Percentiles rank a stretch among this genome's conserved stretches.
phyloP scores from a whole-genome alignment of 2,113 vertebrate genomes.

The Muntiacus reevesi region DNA sequence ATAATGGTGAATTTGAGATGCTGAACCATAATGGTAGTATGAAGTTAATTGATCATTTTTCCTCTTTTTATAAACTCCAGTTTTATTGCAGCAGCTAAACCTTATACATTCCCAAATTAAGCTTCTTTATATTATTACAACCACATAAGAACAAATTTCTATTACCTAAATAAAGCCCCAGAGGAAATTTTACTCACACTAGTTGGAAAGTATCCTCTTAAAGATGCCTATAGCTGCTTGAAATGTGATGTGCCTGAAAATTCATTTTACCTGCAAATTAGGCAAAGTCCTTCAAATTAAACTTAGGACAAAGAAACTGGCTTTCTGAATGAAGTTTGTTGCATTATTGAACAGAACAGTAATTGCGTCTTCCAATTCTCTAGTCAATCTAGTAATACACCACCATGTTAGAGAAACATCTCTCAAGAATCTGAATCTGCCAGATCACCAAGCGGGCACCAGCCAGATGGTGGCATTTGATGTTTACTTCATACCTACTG shows the following conservation, averaged over 20 bases:
- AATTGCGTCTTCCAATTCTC: not conserved
- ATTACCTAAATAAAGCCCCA: slow-evolving; percentile 34
- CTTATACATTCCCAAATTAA: not conserved
- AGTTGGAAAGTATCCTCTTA: not conserved
- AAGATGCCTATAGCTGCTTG: not conserved
- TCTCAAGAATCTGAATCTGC: not conserved
- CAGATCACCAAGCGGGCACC: not conserved
- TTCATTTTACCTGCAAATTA: slow-evolving; percentile 19
- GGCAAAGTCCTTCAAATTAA: not conserved
- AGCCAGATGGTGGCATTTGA: not conserved
- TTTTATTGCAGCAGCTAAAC: not conserved
- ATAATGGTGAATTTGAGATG: slow-evolving; percentile 49
- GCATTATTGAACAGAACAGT: not conserved
- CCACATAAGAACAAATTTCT: not conserved
- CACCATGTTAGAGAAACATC: not conserved
- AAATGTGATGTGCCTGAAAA: not conserved
- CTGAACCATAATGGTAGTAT: slow-evolving; percentile 37
- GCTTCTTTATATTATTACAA: not conserved
- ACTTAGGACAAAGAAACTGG: not conserved
- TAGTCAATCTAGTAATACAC: not conserved
- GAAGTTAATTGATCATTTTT: slow-evolving; percentile 18
- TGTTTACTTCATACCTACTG: not conserved
- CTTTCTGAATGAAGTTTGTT: not conserved
- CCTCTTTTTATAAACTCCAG: slow-evolving; percentile 29
- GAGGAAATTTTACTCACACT: slow-evolving; percentile 36